Base-by-base conservation (phyloP, 2,113 vertebrate species). In the Phodopus roborovskii region DNA sequence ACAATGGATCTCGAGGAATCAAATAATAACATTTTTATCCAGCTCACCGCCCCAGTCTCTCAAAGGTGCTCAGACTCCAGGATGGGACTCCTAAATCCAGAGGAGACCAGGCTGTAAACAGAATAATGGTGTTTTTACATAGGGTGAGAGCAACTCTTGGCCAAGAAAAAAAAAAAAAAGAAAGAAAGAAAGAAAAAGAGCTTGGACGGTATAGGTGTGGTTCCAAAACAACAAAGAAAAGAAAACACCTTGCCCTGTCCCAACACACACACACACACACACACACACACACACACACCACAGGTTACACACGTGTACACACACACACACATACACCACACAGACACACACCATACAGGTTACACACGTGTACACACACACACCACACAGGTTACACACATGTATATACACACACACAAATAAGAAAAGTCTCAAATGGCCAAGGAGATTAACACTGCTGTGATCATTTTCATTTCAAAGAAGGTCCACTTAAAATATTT, bases 401-500 rank as follows among this genome's bases (percentile, higher is more conserved):
- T 16, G 11, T 12, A 64, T 60, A 33, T 12, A 68, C 64, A 33
- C 12, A 50, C 50, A 50, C 50, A 50, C 50, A 92, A 68, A 78
- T 4, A 83, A 53, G 53, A n/a, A 53, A 66, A 79, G n/a, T 30
- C 92, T 53, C 83, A 66, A 11, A 15, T 48, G 79, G 60, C 92
- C 77, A 64, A 85, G 36, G 92, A 95, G 95, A 92, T 91, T 26
- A 97, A n/a, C 88, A 74, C 88, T 19, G 88, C 95, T 92, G 88
- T 0, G 66, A 95, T 74, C 92, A 97, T 97, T 97, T 97, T 98
- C 97, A 95, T 94, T 97, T 97, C 97, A 96, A 96, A 97, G 94
- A 92, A 50, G 50, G 68, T 36, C 81, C 81, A 74, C 91, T 95
- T 95, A 93, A 97, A 96, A 95, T 95, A 95, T 97, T 97, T 94